phyloP scores from a whole-genome alignment of 2,797 vertebrate genomes.

The Pseudochirops corinnae region DNA sequence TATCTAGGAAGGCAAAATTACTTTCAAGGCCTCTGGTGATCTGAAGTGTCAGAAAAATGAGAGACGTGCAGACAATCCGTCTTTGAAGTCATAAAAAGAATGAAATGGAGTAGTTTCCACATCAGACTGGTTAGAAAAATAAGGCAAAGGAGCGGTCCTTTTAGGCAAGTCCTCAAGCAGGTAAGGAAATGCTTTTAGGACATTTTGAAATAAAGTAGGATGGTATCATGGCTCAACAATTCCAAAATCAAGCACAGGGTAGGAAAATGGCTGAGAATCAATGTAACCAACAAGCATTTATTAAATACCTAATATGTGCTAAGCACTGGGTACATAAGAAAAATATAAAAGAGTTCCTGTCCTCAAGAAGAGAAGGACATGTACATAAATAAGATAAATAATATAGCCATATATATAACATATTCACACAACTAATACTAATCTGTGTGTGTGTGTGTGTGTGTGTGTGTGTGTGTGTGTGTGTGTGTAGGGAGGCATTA shows the following conservation, averaged over 20 bases:
- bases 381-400: background rate
- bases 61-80: background rate
- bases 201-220: background rate
- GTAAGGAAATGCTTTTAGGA: background rate
- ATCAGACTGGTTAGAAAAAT: background rate
- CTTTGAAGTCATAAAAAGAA: background rate
- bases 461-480: background rate
- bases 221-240: background rate
- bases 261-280: background rate
- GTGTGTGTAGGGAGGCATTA: background rate
- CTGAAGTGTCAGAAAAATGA: conserved; percentile 2
- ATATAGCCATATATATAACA: background rate
- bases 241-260: background rate
- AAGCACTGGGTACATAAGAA: background rate
- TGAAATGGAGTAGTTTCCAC: background rate
- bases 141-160: background rate
- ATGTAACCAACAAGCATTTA: background rate
- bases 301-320: background rate
- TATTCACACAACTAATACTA: background rate
- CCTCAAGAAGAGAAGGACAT: background rate
- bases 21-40: background rate
- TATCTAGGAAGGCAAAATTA: background rate
- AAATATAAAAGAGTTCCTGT: background rate
- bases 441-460: background rate
- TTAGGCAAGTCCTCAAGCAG: background rate